These are phyloP conservation scores for Forbesichthys papilliferus DNA, from an alignment of 2,113 vertebrate species.

Conservation along the genomic window DNA sequence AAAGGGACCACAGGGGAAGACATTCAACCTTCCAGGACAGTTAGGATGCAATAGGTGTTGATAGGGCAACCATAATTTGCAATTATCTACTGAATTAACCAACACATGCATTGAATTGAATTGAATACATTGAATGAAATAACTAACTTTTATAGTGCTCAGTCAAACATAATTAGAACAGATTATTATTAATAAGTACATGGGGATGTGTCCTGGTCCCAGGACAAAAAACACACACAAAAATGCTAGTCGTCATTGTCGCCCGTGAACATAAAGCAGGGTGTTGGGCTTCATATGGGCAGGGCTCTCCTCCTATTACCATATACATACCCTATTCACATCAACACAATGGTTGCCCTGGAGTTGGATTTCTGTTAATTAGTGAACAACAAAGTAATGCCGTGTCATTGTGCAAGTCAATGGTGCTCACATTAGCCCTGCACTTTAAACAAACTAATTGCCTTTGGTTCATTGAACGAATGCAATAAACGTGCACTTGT, in stretches of 20 bases:
- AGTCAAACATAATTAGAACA: no score
- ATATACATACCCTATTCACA: conserved; percentile 43
- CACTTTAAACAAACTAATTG: background rate
- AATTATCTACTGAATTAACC: no score
- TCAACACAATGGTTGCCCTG: conserved; percentile 36
- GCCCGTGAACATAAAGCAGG: conserved; percentile 49
- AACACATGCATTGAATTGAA: no score
- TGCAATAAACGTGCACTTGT: background rate
- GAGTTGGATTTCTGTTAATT: conserved; percentile 48
- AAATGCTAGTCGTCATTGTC: conserved; percentile 33
- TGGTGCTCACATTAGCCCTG: background rate
- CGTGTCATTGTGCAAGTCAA: conserved; percentile 13
- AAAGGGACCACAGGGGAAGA: no score
- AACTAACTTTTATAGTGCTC: no score
- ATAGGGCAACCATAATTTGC: no score
- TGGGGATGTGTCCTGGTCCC: no score
- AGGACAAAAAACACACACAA: no score
- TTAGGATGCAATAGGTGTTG: no score
- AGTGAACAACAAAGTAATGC: conserved; percentile 33
- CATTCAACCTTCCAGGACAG: no score
- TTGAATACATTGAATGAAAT: no score
- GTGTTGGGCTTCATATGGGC: conserved; percentile 39
- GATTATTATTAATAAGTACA: no score
- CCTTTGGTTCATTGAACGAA: conserved; percentile 4
- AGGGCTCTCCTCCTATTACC: conserved; percentile 47